Base-by-base conservation (phyloP, 2,888 invertebrate genomes). In the Xanthorhoe spadicearia region DNA sequence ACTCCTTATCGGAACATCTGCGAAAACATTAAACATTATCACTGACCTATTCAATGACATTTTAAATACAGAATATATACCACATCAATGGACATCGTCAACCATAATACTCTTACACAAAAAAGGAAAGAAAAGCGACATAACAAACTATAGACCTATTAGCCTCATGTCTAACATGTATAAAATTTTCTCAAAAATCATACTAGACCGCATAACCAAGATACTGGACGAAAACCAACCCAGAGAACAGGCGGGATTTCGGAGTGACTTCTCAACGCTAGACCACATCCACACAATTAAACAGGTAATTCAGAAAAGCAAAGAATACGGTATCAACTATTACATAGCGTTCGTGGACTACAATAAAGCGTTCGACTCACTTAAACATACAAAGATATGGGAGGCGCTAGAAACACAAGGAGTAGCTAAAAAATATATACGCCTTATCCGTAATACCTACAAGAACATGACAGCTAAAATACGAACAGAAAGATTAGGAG, bases 201-300 rank as follows among this genome's bases (percentile, higher is more conserved):
- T 65, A 3, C n/a, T 61, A 6, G n/a, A 52, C 10, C 4, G 65
- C 9, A 23, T 60, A 4, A 43, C 38, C 35, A 43, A 28, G 28
- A 17, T 2, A 6, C 43, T 65, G 0, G 64, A 65, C 6, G 57
- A 66, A 55, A 53, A 66, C 4, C 69, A 69, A 64, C 68, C 69
- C 4, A 19, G 13, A 46, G 67, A 71, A 63, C 71, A 68, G 15
- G 69, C 70, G 8, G 72, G 67, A 2, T 69, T 70, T 32, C 17
- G 62, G n/a, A 62, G 35, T 6, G 10, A 51, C 1, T 62, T 10
- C 23, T 68, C 66, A 8, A 63, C 67, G 0, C 38, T 68, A 0
- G 66, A 72, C 49, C 69, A 72, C 23, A 72, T 70, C 13, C 63
- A 69, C 19, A 56, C 50, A 0, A 23, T 68, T 1, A 43, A 38